Percentiles rank a stretch among this genome's conserved stretches.
These are phyloP conservation scores for Lithobius niger DNA, from an alignment of 1,140 invertebrate species.

Conservation along the genomic window DNA sequence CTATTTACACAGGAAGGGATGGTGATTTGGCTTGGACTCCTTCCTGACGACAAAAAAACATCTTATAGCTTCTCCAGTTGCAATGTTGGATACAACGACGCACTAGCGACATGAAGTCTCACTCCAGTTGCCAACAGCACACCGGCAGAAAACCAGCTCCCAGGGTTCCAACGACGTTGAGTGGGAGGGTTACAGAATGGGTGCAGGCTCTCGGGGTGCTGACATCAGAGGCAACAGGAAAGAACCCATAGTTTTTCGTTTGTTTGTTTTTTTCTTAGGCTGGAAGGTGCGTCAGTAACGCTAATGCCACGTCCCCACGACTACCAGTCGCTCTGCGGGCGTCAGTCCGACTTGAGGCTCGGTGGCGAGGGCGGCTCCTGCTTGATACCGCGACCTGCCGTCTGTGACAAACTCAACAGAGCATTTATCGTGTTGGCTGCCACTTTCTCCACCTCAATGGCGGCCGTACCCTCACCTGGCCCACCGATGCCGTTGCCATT, in stretches of 20 bases:
- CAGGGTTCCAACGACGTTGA: background rate
- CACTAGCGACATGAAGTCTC: no score
- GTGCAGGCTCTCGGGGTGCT: background rate
- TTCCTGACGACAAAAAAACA: no score
- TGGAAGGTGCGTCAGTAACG: background rate
- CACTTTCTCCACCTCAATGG: conserved; percentile 10
- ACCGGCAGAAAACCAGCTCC: no score
- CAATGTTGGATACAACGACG: no score
- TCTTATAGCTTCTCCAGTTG: no score
- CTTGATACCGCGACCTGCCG: conserved; percentile 8
- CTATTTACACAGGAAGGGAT: no score
- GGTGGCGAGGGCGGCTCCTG: conserved; percentile 6
- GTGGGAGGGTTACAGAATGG: conserved; percentile 1
- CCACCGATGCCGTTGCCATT: background rate
- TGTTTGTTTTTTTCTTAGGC: no score
- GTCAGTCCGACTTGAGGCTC: conserved; percentile 6
- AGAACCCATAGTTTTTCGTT: background rate
- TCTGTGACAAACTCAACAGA: conserved; percentile 11
- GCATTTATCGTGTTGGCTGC: conserved; percentile 11
- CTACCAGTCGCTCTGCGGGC: background rate
- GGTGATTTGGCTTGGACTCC: no score
- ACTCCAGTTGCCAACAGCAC: no score
- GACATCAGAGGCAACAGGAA: no score
- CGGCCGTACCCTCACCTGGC: background rate
- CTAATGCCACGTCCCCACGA: background rate